Evolutionary conservation across 2,888 invertebrate species (phyloP), one percentile per base, ranked within the genome.

Genomic region (Rhopalosiphum nymphaeae): DNA sequence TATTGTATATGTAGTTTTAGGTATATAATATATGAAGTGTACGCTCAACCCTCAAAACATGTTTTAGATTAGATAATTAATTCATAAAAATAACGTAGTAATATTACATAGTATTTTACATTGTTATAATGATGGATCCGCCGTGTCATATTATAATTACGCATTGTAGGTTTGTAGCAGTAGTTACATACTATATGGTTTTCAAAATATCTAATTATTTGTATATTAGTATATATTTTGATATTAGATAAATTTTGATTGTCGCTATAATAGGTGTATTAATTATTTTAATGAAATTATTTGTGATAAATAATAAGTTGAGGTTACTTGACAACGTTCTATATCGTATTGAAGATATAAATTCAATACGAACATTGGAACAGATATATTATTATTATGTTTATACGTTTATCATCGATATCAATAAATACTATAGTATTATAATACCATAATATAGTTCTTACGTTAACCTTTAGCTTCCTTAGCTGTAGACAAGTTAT

Each of bases 1-100:
- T 25, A 67, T 91, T 57, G 16, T n/a, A 46, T 53, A 36, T 7
- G 36, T 78, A 36, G 78, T 1, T 78, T 1, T 78, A 78, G 16
- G 78, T 78, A 36, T 9, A 78, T 42, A 78, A 78, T 21, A 11
- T 78, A 36, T 36, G 36, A 36, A 0, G n/a, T 16, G 4, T 53
- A 53, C 26, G 4, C 21, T 53, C 26, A 85, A n/a, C 16, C n/a
- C 26, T 85, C 11, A 44, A 85, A 91, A 91, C 85, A 46, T 57
- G 44, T 85, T 91, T 57, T 57, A 44, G 10, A 25, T 86, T 42
- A 91, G 46, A 44, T 85, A 57, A 53, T 91, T 85, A 56, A 49
- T 42, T 42, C 29, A 46, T 57, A 57, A 42, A 56, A 42, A 89
- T 57, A 89, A 57, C 42, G 7, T 42, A 44, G 7, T 42, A 44